phyloP scores from a whole-genome alignment of 2,888 invertebrate genomes.

The Shargacucullia verbasci region DNA sequence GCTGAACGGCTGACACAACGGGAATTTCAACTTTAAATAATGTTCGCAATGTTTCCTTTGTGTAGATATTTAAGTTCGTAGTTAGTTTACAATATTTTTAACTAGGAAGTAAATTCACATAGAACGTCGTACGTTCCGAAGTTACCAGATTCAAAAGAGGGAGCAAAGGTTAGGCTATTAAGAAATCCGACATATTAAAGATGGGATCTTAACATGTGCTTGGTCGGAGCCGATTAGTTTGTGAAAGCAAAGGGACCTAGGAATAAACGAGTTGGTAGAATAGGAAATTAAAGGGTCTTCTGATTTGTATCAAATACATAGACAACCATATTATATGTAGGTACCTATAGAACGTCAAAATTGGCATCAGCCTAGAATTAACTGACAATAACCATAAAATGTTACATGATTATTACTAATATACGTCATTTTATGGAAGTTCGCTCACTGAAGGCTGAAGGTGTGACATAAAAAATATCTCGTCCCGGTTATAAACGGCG shows the following conservation, averaged over 20 bases:
- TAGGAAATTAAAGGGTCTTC: no score
- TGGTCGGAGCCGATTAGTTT: no score
- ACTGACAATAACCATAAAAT: conserved; percentile 6
- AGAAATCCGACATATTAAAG: no score
- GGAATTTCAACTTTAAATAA: conserved; percentile 63
- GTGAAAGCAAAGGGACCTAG: no score
- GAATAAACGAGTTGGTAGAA: no score
- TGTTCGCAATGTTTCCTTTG: conserved; percentile 32
- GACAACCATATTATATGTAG: no score
- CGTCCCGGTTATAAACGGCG: conserved; percentile 70
- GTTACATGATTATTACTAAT: conserved; percentile 35
- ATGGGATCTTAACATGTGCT: no score
- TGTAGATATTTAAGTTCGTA: conserved; percentile 7
- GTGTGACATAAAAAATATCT: conserved; percentile 73
- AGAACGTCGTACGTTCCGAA: neutral
- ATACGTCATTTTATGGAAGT: conserved; percentile 61
- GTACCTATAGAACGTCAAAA: no score
- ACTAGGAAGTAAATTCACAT: neutral
- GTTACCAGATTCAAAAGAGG: no score
- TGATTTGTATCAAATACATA: no score
- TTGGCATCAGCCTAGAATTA: neutral
- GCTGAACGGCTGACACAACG: conserved; percentile 52
- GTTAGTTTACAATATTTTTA: conserved; percentile 18
- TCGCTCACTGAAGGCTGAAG: conserved; percentile 59
- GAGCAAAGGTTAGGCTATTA: no score